Percentiles rank a stretch among this genome's conserved stretches.
These are phyloP conservation scores for Daptonema setosum DNA, from an alignment of 2,888 invertebrate genomes.

Conservation along the genomic window DNA sequence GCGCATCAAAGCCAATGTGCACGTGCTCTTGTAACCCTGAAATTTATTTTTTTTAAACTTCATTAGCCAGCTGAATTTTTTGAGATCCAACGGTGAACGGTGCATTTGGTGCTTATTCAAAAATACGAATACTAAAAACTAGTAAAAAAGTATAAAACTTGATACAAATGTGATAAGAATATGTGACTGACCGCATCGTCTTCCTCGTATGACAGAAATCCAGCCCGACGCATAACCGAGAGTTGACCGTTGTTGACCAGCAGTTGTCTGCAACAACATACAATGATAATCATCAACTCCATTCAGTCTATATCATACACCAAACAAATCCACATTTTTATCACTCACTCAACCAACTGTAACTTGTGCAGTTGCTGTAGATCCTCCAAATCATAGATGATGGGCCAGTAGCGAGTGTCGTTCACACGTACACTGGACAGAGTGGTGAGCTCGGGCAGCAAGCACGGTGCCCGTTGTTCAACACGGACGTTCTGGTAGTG, in stretches of 20 bases:
- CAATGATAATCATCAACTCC: neutral
- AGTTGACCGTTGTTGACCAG: neutral
- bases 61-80: no score
- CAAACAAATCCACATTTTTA: neutral
- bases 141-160: neutral
- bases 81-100: no score
- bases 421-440: slow-evolving; percentile 52
- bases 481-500: slow-evolving; percentile 12
- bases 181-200: neutral
- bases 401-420: slow-evolving; percentile 72
- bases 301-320: neutral
- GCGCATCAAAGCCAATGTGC: neutral
- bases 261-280: neutral
- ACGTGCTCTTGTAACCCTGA: neutral
- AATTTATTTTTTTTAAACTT: no score
- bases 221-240: neutral
- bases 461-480: slow-evolving; percentile 54
- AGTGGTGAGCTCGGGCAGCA: slow-evolving; percentile 55
- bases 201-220: neutral
- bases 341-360: neutral
- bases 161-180: neutral
- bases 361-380: neutral
- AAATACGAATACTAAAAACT: no score
- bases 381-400: slow-evolving; percentile 39
- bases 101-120: no score